Conservation (phyloP, 1,140 invertebrate genomes). For the Drosophila fuyamai region DNA sequence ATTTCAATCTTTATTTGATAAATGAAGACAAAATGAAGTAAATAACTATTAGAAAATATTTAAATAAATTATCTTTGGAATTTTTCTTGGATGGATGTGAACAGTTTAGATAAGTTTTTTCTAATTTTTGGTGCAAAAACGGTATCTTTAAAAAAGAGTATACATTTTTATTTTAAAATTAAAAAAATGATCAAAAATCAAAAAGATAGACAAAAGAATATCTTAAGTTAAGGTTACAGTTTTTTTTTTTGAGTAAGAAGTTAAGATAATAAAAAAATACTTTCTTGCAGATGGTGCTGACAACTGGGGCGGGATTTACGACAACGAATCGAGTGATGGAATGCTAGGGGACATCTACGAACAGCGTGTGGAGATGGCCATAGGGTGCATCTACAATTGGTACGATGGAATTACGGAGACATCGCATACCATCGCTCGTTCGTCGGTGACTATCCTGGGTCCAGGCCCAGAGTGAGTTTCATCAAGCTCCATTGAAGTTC, state of each 20-base stretch:
- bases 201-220: too few species aligned
- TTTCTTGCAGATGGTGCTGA: slow-evolving; percentile 66
- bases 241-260: too few species aligned
- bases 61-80: too few species aligned
- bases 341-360: slow-evolving; percentile 72
- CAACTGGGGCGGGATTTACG: slow-evolving; percentile 78
- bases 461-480: slow-evolving; percentile 67
- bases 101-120: too few species aligned
- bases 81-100: too few species aligned
- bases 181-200: too few species aligned
- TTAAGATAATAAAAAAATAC: background rate
- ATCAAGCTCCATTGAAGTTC: accelerated
- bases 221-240: too few species aligned
- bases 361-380: slow-evolving; percentile 76
- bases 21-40: background rate
- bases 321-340: slow-evolving; percentile 69
- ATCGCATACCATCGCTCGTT: slow-evolving; percentile 71
- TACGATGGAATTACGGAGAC: slow-evolving; percentile 75
- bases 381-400: slow-evolving; percentile 83
- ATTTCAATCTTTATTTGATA: too few species aligned
- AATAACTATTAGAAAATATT: background rate
- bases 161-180: too few species aligned
- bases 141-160: too few species aligned
- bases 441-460: slow-evolving; percentile 72
- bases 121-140: too few species aligned